phyloP scores from a whole-genome alignment of 2,888 invertebrate species.

The Eulithis testata region DNA sequence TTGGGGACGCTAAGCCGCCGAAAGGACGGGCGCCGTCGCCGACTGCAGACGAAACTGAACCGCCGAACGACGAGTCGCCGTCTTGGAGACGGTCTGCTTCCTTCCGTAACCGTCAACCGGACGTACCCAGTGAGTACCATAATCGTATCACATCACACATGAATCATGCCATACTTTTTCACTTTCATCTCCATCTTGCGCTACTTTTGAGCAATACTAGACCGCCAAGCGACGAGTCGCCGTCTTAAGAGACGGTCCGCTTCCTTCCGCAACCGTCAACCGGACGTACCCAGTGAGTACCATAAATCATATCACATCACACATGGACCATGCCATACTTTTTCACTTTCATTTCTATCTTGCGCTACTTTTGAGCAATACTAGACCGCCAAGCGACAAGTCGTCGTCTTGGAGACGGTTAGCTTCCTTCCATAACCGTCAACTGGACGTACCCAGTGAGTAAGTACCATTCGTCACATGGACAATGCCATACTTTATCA shows the following conservation, averaged over 20 bases:
- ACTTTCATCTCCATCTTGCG: background rate
- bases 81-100: conserved; percentile 77
- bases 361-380: no score
- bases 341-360: background rate
- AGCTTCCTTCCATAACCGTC: no score
- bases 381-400: no score
- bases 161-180: conserved; percentile 13
- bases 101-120: conserved; percentile 67
- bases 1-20: conserved; percentile 75
- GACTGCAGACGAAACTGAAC: conserved; percentile 48
- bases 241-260: conserved; percentile 77
- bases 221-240: conserved; percentile 62
- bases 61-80: conserved; percentile 64
- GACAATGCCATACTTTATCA: conserved; percentile 11
- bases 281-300: conserved; percentile 67
- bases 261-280: conserved; percentile 67
- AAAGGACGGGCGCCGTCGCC: conserved; percentile 72
- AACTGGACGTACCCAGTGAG: conserved; percentile 54
- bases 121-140: conserved; percentile 62
- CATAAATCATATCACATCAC: background rate
- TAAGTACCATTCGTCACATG: no score
- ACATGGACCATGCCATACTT: background rate
- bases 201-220: conserved; percentile 44
- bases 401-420: no score
- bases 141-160: no score